phyloP scores from a whole-genome alignment of 2,797 vertebrate species.

The Galago senegalensis region DNA sequence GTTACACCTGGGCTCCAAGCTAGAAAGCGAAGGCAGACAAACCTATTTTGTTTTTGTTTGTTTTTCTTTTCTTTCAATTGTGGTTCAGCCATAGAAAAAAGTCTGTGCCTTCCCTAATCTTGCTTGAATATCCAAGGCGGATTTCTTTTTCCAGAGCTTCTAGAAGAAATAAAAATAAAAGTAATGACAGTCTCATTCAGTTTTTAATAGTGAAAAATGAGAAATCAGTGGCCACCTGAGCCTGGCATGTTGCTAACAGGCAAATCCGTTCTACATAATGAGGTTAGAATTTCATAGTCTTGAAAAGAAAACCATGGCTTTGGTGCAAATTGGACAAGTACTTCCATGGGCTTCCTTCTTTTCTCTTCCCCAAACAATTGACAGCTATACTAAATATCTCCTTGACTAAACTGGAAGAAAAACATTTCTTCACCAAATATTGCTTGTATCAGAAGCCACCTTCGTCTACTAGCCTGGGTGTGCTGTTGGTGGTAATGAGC shows the following conservation, averaged over 20 bases:
- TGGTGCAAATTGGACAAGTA: neutral
- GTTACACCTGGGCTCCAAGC: neutral
- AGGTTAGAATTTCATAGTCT: neutral
- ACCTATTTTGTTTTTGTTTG: neutral
- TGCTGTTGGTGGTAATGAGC: neutral
- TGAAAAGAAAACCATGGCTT: conserved; percentile 33
- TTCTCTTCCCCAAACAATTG: conserved; percentile 46
- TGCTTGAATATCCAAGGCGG: neutral
- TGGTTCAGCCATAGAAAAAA: neutral
- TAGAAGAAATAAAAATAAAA: conserved; percentile 49
- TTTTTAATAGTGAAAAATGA: conserved; percentile 26
- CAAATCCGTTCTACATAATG: neutral
- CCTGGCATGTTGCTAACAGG: neutral
- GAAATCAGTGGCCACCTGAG: neutral
- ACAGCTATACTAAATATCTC: conserved; percentile 26
- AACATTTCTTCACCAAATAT: conserved; percentile 12
- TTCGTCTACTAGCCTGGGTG: neutral
- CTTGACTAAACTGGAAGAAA: conserved; percentile 5
- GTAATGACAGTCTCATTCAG: neutral
- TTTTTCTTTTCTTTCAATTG: neutral
- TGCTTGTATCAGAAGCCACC: conserved; percentile 24
- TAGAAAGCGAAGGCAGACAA: neutral
- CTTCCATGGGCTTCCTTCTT: conserved; percentile 1
- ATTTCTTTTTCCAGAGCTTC: conserved; percentile 16
- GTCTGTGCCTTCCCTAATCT: conserved; percentile 14